Base-by-base conservation (phyloP, 2,797 vertebrate species). In the Falco rusticolus region DNA sequence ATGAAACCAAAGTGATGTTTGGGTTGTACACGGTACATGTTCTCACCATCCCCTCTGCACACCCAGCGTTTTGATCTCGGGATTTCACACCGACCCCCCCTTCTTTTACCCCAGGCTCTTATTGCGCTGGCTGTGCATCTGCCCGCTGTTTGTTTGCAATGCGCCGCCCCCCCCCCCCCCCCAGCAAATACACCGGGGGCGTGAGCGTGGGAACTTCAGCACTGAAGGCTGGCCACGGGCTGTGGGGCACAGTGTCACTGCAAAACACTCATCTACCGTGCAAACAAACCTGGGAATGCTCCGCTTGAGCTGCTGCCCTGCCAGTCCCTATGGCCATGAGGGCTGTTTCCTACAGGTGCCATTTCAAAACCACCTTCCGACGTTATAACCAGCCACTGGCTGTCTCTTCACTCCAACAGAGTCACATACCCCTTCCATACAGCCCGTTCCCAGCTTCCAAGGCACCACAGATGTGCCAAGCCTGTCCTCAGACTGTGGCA, bases 111-210 rank as follows among this genome's bases (percentile, higher is more conserved):
- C 33, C n/a, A 57, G 56, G 20, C 61, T 89, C 65, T 13, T 53
- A 53, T 45, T 37, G 13, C 70, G 39, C 63, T 70, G 39, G 51
- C 21, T 79, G 66, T 31, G 57, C 66, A 18, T 12, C 37, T 2
- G 6, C 68, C 39, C 3, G 1, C 41, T 66, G 18, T 65, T 47
- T 48, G 43, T 41, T 51, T n/a, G 33, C 50, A 64, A 2, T 1
- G 2, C 18, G 15, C 54, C 15, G 50, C 34, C 9, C 34, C 34
- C 34, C 34, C 34, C 34, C 34, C 34, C 9, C 34, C 17, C 18
- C 37, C 50, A 29, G 28, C 31, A 61, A 61, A 24, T 31, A 14
- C 39, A 13, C 0, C 0, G 16, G 3, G 13, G 4, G 19, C 22
- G 5, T 0, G 2, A 57, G 31, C 1, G 1, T 39, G 70, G 65